phyloP scores from a whole-genome alignment of 2,113 vertebrate genomes.

The Grantiella picta region DNA sequence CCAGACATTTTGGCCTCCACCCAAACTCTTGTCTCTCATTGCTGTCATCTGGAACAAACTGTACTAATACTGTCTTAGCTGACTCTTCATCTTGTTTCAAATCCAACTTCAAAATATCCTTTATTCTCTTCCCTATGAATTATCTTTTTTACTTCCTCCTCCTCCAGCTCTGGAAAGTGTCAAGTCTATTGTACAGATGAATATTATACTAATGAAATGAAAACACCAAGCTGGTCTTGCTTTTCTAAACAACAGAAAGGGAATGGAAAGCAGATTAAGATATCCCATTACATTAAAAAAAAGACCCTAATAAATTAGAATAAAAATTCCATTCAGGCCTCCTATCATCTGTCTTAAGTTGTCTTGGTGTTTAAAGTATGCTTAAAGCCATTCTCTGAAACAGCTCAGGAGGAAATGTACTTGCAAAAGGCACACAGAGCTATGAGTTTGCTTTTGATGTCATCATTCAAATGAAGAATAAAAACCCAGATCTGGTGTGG shows the following conservation, averaged over 20 bases:
- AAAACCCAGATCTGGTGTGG: neutral
- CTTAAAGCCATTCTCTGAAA: neutral
- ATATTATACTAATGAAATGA: neutral
- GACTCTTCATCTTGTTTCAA: slow-evolving; percentile 1
- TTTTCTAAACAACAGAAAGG: neutral
- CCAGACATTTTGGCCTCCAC: slow-evolving; percentile 20
- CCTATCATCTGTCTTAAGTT: neutral
- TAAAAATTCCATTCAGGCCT: slow-evolving; percentile 5
- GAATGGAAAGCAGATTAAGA: slow-evolving; percentile 34
- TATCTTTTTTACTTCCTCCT: neutral
- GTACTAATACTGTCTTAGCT: neutral
- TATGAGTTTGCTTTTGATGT: neutral
- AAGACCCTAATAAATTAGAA: neutral
- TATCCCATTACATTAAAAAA: neutral
- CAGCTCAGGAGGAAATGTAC: neutral
- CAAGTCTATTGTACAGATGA: neutral
- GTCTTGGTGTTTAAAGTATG: neutral
- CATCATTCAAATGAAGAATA: neutral
- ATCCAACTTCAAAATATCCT: neutral
- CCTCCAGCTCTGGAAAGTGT: neutral
- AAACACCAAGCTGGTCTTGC: neutral
- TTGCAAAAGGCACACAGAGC: neutral
- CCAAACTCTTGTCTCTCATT: slow-evolving; percentile 11
- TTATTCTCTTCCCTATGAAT: neutral
- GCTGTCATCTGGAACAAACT: slow-evolving; percentile 26